Conservation (phyloP, 2,797 vertebrate species). For the Gymnothorax reevesii region DNA sequence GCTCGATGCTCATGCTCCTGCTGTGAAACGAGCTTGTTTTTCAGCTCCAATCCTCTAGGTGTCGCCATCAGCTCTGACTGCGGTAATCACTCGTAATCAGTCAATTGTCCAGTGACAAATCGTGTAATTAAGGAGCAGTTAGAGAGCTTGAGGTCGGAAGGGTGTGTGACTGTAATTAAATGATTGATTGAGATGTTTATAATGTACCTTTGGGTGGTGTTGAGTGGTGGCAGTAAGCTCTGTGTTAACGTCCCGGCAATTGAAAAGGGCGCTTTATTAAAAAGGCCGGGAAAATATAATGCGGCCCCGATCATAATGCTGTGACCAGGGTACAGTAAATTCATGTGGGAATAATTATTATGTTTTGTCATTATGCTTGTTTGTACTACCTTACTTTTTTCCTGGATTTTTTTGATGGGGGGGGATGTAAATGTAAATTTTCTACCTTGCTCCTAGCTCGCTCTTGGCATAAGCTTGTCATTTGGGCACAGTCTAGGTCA, state of each 20-base stretch:
- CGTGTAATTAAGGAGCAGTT: neutral
- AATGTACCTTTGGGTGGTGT: neutral
- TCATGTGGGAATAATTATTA: neutral
- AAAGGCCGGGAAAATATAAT: neutral
- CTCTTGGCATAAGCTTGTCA: neutral
- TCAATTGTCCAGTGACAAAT: neutral
- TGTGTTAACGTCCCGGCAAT: neutral
- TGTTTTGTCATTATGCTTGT: neutral
- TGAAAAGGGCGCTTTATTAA: neutral
- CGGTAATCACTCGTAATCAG: neutral
- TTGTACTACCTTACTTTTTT: no score
- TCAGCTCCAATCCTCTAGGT: neutral
- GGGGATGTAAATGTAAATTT: no score
- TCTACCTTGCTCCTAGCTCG: neutral
- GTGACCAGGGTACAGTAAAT: neutral
- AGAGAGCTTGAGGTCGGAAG: neutral
- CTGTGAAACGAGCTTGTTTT: neutral
- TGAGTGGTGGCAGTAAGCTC: neutral
- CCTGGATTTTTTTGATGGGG: no score
- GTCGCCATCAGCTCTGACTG: neutral
- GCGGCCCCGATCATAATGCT: neutral
- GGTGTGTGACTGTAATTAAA: neutral
- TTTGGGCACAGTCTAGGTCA: neutral
- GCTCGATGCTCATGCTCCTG: neutral
- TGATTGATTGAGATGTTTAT: neutral